These are phyloP conservation scores for Drosophila austrosaltans DNA, from an alignment of 2,888 invertebrate species.

Conservation along the genomic window DNA sequence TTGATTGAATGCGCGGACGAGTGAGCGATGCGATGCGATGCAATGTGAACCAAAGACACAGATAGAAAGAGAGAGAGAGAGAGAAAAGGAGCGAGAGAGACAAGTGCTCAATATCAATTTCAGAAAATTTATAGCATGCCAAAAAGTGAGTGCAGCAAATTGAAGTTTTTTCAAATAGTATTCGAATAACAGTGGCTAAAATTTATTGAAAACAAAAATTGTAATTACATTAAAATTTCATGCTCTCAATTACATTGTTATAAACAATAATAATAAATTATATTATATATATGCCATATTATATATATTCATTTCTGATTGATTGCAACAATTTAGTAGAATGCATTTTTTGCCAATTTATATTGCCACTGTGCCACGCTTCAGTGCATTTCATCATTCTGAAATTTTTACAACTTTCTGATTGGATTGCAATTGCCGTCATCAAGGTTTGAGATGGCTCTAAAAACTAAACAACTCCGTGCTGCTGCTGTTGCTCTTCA, in stretches of 20 bases:
- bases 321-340: not conserved
- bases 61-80: slow-evolving; percentile 15
- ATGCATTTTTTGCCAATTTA: not conserved
- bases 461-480: slow-evolving; percentile 31
- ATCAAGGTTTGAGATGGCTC: slow-evolving; percentile 21
- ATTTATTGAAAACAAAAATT: not conserved
- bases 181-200: not conserved
- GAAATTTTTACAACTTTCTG: slow-evolving; percentile 37
- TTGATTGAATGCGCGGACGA: slow-evolving; percentile 68
- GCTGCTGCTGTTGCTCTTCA: slow-evolving; percentile 9
- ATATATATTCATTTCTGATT: too few relatives aligned
- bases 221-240: not conserved
- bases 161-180: slow-evolving; percentile 49
- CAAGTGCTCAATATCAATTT: slow-evolving; percentile 58
- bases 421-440: slow-evolving; percentile 43
- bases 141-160: slow-evolving; percentile 57
- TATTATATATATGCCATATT: too few relatives aligned
- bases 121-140: slow-evolving; percentile 59
- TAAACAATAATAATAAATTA: too few relatives aligned
- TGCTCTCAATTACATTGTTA: too few relatives aligned
- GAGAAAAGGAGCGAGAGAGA: slow-evolving; percentile 11
- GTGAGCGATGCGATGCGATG: slow-evolving; percentile 45
- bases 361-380: slow-evolving; percentile 14
- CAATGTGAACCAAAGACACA: slow-evolving; percentile 5
- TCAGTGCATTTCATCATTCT: slow-evolving; percentile 37